These are phyloP conservation scores for Leucophenga varia DNA, from an alignment of 1,140 invertebrate genomes.

Conservation along the genomic window DNA sequence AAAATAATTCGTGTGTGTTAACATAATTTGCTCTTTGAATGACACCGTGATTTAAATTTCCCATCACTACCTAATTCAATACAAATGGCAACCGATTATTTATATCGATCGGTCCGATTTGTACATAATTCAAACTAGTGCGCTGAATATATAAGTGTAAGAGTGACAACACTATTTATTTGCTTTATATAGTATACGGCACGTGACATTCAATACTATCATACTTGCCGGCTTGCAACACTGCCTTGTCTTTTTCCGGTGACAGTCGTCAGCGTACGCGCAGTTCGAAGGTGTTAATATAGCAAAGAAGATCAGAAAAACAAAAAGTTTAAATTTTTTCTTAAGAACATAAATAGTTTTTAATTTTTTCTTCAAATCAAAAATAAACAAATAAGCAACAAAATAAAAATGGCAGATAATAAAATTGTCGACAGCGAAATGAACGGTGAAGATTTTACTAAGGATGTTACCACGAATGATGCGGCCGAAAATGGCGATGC, in stretches of 20 bases:
- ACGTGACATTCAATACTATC: too few species aligned
- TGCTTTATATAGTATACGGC: too few species aligned
- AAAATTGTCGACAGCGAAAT: slow-evolving; percentile 46
- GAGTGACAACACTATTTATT: too few species aligned
- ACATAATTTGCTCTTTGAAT: too few species aligned
- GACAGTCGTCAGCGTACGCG: slow-evolving; percentile 38
- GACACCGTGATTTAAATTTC: too few species aligned
- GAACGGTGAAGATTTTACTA: slow-evolving; percentile 69
- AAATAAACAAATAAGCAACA: slow-evolving; percentile 21
- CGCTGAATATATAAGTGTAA: too few species aligned
- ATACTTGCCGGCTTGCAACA: not conserved
- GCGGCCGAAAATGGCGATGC: slow-evolving; percentile 64
- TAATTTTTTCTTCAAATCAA: slow-evolving; percentile 20
- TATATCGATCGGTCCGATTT: too few species aligned
- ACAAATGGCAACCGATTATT: too few species aligned
- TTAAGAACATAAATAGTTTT: slow-evolving; percentile 26
- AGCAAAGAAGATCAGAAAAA: slow-evolving; percentile 17
- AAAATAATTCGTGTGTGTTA: too few species aligned
- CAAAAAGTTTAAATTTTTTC: slow-evolving; percentile 19
- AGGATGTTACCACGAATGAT: slow-evolving; percentile 63
- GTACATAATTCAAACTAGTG: too few species aligned
- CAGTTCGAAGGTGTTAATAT: slow-evolving; percentile 40
- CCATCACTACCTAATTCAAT: too few species aligned
- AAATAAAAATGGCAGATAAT: slow-evolving; percentile 38
- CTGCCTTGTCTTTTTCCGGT: slow-evolving; percentile 49